phyloP scores from a whole-genome alignment of 2,113 vertebrate genomes.

The Gasterosteus aculeatus region DNA sequence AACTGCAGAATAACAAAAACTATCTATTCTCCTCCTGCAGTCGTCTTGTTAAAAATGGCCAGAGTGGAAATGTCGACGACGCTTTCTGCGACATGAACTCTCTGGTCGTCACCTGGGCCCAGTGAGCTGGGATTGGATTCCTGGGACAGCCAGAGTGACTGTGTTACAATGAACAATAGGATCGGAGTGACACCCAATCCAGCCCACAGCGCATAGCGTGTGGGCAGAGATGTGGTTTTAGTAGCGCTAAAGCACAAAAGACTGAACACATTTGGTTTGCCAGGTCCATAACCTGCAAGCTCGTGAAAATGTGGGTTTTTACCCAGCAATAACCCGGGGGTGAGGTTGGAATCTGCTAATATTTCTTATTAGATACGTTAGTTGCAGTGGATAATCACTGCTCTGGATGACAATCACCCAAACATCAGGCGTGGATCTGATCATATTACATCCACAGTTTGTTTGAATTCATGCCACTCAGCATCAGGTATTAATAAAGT shows the following conservation, averaged over 20 bases:
- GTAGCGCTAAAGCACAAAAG: constrained; percentile 4
- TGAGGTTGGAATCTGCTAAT: not conserved
- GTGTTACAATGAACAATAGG: constrained; percentile 60
- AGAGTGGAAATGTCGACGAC: not conserved
- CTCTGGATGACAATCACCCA: constrained; percentile 39
- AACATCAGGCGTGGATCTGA: constrained; percentile 44
- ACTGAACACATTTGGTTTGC: not conserved
- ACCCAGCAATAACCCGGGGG: not conserved
- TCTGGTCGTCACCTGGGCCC: constrained; percentile 20
- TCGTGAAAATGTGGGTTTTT: not conserved
- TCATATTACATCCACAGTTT: constrained; percentile 65
- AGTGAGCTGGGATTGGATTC: constrained; percentile 46
- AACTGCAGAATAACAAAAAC: not conserved
- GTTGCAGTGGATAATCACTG: constrained; percentile 63
- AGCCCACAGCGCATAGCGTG: constrained; percentile 21
- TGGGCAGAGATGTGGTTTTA: constrained; percentile 30
- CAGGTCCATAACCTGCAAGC: not conserved
- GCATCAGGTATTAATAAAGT: constrained; percentile 52
- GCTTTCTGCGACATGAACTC: constrained; percentile 3
- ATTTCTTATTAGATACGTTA: not conserved
- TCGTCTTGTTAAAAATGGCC: constrained; percentile 12
- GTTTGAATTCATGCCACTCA: constrained; percentile 36
- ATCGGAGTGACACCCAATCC: constrained; percentile 68
- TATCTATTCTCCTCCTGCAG: not conserved
- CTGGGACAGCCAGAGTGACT: constrained; percentile 38